phyloP scores from a whole-genome alignment of 2,113 vertebrate species.

The Myotis lucifugus region DNA sequence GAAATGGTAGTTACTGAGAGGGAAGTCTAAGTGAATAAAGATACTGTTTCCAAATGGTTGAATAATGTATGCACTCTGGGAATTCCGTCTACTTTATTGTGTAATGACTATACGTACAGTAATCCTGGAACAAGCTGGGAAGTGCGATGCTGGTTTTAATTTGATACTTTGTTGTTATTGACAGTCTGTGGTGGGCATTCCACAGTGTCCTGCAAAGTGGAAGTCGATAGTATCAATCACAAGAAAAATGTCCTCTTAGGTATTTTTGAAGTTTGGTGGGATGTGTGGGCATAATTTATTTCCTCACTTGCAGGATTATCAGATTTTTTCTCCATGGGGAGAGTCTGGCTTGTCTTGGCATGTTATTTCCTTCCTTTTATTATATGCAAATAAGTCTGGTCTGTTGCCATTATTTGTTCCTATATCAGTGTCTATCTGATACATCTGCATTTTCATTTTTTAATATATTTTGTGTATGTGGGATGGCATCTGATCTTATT shows the following conservation, averaged over 20 bases:
- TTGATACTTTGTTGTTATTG: background rate
- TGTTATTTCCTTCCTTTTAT: background rate
- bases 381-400: background rate
- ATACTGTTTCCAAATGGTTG: slow-evolving; percentile 13
- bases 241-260: background rate
- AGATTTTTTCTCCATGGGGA: background rate
- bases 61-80: background rate
- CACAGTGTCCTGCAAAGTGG: background rate
- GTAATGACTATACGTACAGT: background rate
- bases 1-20: background rate
- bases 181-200: background rate
- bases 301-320: background rate
- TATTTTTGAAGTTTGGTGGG: background rate
- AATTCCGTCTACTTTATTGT: background rate
- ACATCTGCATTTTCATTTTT: background rate
- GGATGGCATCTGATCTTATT: background rate
- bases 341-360: background rate
- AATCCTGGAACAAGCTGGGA: background rate
- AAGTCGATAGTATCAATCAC: background rate
- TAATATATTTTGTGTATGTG: background rate
- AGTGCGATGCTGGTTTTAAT: background rate
- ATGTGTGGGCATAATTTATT: background rate
- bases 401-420: background rate
- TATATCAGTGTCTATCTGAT: background rate
- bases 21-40: background rate